Percentiles rank a stretch among this genome's conserved stretches.
Conservation (phyloP, 2,888 invertebrate genomes). For the Minunthozetes semirufus region DNA sequence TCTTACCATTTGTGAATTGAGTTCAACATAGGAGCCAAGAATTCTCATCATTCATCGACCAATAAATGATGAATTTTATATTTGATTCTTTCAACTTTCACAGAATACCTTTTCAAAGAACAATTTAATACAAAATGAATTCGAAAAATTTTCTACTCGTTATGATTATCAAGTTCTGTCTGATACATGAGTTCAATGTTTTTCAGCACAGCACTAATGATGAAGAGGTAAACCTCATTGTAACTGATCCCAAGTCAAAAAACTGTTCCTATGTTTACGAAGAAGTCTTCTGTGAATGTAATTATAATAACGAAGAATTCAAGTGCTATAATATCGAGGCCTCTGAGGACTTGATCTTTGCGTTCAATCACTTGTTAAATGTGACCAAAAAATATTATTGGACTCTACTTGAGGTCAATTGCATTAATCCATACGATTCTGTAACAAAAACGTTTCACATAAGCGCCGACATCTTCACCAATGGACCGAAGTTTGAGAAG, state of each 20-base stretch:
- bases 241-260: background rate
- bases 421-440: conserved; percentile 26
- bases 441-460: conserved; percentile 33
- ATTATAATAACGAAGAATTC: background rate
- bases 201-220: background rate
- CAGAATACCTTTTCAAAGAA: no score
- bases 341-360: conserved; percentile 31
- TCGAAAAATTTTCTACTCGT: background rate
- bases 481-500: conserved; percentile 33
- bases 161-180: conserved; percentile 6
- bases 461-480: conserved; percentile 30
- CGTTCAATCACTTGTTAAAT: conserved; percentile 33
- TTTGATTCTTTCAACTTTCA: no score
- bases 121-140: background rate
- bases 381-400: conserved; percentile 28
- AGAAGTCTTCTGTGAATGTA: conserved; percentile 35
- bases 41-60: no score
- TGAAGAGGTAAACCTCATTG: background rate
- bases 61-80: background rate
- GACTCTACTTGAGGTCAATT: conserved; percentile 28
- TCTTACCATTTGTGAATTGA: no score
- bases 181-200: conserved; percentile 18
- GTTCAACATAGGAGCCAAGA: no score
- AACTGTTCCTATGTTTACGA: conserved; percentile 34
- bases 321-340: conserved; percentile 30